Base-by-base conservation (phyloP, 37 sponge, comb jelly and placozoan genomes). In the Ianthella basta region DNA sequence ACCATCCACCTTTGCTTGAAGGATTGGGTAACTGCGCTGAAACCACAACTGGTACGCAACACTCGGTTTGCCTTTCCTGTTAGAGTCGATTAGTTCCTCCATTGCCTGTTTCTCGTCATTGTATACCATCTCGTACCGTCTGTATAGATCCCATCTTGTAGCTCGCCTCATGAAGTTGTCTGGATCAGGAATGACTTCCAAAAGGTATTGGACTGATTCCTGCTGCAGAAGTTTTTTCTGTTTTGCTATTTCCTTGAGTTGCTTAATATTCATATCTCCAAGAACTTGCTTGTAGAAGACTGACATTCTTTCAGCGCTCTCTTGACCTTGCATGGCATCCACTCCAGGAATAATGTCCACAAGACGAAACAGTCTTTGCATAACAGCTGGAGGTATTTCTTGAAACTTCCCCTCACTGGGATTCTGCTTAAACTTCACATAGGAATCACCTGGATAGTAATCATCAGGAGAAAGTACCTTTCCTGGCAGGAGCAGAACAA, bases 291-390 rank as follows among this genome's bases (percentile, higher is more conserved):
- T 24, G 54, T 90, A 90, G 8, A 66, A 66, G 34, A 60, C 20
- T 16, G 90, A 75, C 53, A 90, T 27, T 55, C 90, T 90, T 77
- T 86, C 78, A n/a, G 86, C 90, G 25, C 83, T 83, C 12, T 90
- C 90, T 44, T 40, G 35, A 10, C 86, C 87, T 41, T 60, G 34
- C 14, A 90, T 36, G 19, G 82, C 77, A 32, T 90, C 39, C 23
- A 73, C 23, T 18, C 90, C 85, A 15, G 90, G 90, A 14, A 86
- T 69, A 15, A 55, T 44, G 82, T 90, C 90, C 4, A 83, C 87
- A 30, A 90, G 86, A 23, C 56, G 60, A 64, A 90, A 90, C 90
- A 86, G 66, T 23, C 86, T 90, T 60, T 90, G 86, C 86, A 86
- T 90, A 14, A 90, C 80, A 27, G 82, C 72, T 25, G 83, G 87